phyloP scores from a whole-genome alignment of 2,797 vertebrate species.

The Gymnopithys bicolor region DNA sequence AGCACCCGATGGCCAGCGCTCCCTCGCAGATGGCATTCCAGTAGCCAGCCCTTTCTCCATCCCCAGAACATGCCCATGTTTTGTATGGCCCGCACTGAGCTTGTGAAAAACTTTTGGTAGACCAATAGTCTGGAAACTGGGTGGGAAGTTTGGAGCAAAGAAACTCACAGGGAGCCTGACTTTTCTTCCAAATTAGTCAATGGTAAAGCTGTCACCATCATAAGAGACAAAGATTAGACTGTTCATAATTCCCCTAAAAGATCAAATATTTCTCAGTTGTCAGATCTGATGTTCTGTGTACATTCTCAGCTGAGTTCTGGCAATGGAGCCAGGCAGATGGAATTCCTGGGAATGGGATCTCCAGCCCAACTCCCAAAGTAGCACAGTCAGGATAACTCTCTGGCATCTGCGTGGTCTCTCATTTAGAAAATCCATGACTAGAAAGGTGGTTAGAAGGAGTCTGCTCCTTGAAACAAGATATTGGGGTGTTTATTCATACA shows the following conservation, averaged over 20 bases:
- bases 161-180: not conserved
- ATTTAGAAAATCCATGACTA: not conserved
- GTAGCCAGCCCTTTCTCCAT: not conserved
- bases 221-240: not conserved
- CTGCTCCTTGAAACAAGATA: not conserved
- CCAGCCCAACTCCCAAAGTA: not conserved
- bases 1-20: not conserved
- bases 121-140: not conserved
- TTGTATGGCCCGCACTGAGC: rapidly evolving
- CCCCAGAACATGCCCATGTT: rapidly evolving
- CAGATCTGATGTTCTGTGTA: rapidly evolving
- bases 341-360: not conserved
- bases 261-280: not conserved
- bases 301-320: rapidly evolving
- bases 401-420: not conserved
- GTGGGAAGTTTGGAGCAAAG: not conserved
- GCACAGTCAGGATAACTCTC: not conserved
- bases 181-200: not conserved
- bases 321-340: not conserved
- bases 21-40: not conserved
- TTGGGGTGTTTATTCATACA: not conserved
- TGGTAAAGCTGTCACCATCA: not conserved
- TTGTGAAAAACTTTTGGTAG: rapidly evolving
- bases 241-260: not conserved
- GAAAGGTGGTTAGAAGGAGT: not conserved